These are phyloP conservation scores for Epizoanthus scotinus DNA, from an alignment of 92 coral and sea anemone species.

Conservation along the genomic window DNA sequence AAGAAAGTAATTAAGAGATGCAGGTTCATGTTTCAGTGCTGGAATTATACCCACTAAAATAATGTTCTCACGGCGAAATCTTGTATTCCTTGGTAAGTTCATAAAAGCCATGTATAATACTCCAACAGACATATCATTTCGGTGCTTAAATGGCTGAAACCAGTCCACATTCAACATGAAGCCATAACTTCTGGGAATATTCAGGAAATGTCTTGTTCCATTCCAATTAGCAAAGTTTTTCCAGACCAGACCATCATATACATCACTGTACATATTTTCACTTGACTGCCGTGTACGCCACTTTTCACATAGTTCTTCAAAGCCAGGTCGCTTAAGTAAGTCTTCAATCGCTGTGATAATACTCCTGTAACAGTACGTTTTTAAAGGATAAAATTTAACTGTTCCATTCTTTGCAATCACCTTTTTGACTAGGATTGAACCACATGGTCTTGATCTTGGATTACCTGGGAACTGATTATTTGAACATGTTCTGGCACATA, in stretches of 20 bases:
- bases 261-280: slow-evolving; percentile 53
- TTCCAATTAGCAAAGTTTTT: slow-evolving; percentile 46
- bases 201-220: slow-evolving; percentile 42
- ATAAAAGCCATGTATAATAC: slow-evolving; percentile 45
- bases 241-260: slow-evolving; percentile 53
- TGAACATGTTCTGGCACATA: slow-evolving; percentile 48
- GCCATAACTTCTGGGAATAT: slow-evolving; percentile 43
- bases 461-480: slow-evolving; percentile 38
- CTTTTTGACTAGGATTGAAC: slow-evolving; percentile 30
- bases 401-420: slow-evolving; percentile 28
- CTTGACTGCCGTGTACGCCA: slow-evolving; percentile 35
- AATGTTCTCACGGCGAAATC: no score
- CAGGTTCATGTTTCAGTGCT: no score
- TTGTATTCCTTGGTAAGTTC: no score
- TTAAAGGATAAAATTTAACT: slow-evolving; percentile 40
- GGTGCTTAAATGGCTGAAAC: slow-evolving; percentile 51
- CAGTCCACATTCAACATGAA: slow-evolving; percentile 53
- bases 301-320: slow-evolving; percentile 52
- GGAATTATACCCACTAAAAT: no score
- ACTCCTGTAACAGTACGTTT: slow-evolving; percentile 36
- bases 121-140: slow-evolving; percentile 50
- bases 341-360: slow-evolving; percentile 27
- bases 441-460: slow-evolving; percentile 44
- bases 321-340: slow-evolving; percentile 48
- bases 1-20: no score